Conservation (phyloP, 2,113 vertebrate genomes). For the Chlamydotis undulata region DNA sequence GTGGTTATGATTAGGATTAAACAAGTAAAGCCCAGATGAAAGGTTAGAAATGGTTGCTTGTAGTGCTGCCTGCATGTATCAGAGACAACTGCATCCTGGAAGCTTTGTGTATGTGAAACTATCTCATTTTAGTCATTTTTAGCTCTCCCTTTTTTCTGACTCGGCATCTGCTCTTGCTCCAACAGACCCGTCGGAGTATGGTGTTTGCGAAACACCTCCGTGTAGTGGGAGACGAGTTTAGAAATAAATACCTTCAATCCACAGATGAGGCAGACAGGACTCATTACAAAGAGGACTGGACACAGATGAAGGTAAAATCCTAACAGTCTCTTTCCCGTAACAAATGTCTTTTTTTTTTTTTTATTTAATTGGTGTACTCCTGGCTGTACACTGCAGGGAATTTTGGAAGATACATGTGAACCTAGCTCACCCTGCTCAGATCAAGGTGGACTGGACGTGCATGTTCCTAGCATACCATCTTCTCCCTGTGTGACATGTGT, state of each 20-base stretch:
- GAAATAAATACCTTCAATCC: constrained; percentile 86
- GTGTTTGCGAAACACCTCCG: constrained; percentile 93
- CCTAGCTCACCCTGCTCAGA: background rate
- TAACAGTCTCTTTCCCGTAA: background rate
- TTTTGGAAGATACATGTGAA: background rate
- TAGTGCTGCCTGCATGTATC: background rate
- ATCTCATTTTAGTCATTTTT: background rate
- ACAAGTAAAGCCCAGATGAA: background rate
- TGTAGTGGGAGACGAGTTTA: constrained; percentile 85
- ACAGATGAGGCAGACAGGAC: constrained; percentile 82
- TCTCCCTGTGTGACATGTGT: background rate
- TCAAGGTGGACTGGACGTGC: rapidly evolving
- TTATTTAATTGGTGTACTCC: background rate
- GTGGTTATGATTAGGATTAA: background rate
- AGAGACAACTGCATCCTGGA: background rate
- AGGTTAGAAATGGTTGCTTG: background rate
- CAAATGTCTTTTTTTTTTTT: background rate
- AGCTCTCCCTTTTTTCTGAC: background rate
- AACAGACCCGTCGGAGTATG: constrained; percentile 94
- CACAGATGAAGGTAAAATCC: constrained; percentile 84
- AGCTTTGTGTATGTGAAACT: background rate
- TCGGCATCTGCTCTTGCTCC: background rate
- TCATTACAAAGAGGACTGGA: constrained; percentile 90
- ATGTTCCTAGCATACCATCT: background rate
- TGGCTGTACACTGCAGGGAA: background rate